A percentile compares a stretch with the other conserved stretches of the same genome.
Evolutionary conservation across 1,140 invertebrate species (phyloP).

Genomic region (Drosophila rufa): DNA sequence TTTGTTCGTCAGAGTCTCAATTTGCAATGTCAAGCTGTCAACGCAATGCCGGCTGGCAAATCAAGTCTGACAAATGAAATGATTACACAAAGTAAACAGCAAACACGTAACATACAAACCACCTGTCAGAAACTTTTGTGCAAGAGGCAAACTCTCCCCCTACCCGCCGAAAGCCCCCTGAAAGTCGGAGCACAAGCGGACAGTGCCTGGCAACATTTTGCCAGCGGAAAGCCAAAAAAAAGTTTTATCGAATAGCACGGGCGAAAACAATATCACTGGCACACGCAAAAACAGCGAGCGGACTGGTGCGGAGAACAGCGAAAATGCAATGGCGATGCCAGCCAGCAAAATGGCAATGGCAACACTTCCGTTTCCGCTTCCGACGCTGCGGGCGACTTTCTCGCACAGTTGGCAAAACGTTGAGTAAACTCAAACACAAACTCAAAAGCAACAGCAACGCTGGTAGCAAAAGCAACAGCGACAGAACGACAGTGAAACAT

Average conservation of each 20-base stretch:
- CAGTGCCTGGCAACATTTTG: constrained; percentile 57
- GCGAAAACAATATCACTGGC: constrained; percentile 58
- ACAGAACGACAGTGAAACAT: constrained; percentile 52
- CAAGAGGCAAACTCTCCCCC: constrained; percentile 33
- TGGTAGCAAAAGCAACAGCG: constrained; percentile 34
- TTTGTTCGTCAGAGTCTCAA: constrained; percentile 27
- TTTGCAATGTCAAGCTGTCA: constrained; percentile 66
- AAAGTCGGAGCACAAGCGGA: constrained; percentile 15
- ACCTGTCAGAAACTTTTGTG: constrained; percentile 72
- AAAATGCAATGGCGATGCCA: constrained; percentile 71
- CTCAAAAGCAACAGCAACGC: constrained; percentile 28
- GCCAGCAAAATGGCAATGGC: constrained; percentile 80
- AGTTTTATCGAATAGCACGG: constrained; percentile 69
- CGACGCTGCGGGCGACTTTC: constrained; percentile 74
- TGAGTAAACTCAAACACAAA: constrained; percentile 58
- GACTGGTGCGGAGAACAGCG: constrained; percentile 15
- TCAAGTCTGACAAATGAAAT: constrained; percentile 83
- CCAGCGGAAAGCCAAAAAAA: constrained; percentile 73
- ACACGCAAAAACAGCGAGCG: constrained; percentile 16
- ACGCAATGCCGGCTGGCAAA: constrained; percentile 59
- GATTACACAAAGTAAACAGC: constrained; percentile 82
- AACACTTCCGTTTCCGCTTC: constrained; percentile 82
- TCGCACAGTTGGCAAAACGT: constrained; percentile 76
- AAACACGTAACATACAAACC: constrained; percentile 70
- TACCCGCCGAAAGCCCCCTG: neutral